These are phyloP conservation scores for Timema cristinae DNA, from an alignment of 2,888 invertebrate genomes.

Conservation along the genomic window DNA sequence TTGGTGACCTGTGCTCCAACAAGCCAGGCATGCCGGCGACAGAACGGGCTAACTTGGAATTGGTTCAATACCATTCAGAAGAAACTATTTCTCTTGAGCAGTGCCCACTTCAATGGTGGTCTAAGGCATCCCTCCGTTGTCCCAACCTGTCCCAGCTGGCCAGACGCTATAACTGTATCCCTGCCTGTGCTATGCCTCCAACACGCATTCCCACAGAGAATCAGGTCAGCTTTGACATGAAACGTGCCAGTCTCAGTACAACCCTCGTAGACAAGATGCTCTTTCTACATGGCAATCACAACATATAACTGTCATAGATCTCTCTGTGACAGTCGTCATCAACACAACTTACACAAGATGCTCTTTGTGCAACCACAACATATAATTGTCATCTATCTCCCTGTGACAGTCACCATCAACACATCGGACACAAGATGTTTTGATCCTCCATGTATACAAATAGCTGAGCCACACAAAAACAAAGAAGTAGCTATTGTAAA, in stretches of 20 bases:
- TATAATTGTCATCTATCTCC: too few species aligned
- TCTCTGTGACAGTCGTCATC: too few species aligned
- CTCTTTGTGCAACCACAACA: too few species aligned
- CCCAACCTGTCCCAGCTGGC: constrained; percentile 46
- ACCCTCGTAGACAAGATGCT: constrained; percentile 44
- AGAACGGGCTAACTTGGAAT: constrained; percentile 47
- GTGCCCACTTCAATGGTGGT: constrained; percentile 50
- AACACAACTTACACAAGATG: too few species aligned
- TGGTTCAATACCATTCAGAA: constrained; percentile 48
- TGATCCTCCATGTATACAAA: too few species aligned
- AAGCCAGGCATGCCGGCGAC: constrained; percentile 44
- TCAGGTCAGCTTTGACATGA: constrained; percentile 43
- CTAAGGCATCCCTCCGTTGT: constrained; percentile 43
- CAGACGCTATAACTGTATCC: constrained; percentile 46
- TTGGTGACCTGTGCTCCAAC: constrained; percentile 42
- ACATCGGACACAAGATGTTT: too few species aligned
- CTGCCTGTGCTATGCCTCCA: constrained; percentile 46
- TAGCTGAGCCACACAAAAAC: too few species aligned
- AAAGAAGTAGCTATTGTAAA: too few species aligned
- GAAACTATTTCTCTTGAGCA: constrained; percentile 45
- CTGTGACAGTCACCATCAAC: too few species aligned
- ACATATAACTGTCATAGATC: too few species aligned
- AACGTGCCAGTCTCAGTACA: constrained; percentile 44
- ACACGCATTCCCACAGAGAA: constrained; percentile 43
- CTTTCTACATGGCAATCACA: constrained; percentile 43